Evolutionary conservation across 2,888 invertebrate species (phyloP).

Genomic region (Megastigmus dorsalis): DNA sequence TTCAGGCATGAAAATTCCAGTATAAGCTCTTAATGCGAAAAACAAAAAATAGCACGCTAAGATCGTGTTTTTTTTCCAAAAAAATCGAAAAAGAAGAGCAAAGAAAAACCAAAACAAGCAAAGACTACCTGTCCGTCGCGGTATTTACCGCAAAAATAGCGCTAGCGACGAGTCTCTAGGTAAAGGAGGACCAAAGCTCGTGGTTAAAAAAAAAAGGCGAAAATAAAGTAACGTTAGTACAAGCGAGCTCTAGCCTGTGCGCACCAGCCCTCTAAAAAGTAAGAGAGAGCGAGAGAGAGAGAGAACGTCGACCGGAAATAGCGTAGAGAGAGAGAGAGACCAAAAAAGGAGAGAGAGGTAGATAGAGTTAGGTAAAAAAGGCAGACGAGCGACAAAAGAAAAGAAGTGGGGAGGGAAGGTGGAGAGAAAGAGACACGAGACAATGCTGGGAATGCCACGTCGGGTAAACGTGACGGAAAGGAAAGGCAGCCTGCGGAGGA

Average conservation of each 20-base stretch:
- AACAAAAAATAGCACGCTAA: too few relatives aligned
- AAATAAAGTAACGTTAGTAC: slow-evolving; percentile 33
- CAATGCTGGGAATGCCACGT: slow-evolving; percentile 53
- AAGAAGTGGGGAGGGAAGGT: too few relatives aligned
- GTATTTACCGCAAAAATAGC: slow-evolving; percentile 46
- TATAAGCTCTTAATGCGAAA: too few relatives aligned
- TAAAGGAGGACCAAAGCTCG: neutral
- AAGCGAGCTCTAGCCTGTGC: too few relatives aligned
- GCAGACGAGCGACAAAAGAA: slow-evolving; percentile 18
- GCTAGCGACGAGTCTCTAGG: slow-evolving; percentile 25
- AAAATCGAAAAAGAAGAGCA: too few relatives aligned
- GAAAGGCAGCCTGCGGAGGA: slow-evolving; percentile 49
- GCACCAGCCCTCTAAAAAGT: neutral
- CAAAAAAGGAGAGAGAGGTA: slow-evolving; percentile 31
- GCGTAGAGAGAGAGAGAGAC: slow-evolving; percentile 43
- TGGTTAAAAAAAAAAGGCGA: slow-evolving; percentile 17
- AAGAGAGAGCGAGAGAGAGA: neutral
- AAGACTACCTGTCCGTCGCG: neutral
- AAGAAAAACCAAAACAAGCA: neutral
- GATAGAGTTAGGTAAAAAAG: neutral
- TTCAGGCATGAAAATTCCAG: too few relatives aligned
- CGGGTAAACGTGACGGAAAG: slow-evolving; percentile 56
- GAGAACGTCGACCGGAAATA: slow-evolving; percentile 30
- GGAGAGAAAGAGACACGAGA: too few relatives aligned
- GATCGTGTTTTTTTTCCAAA: too few relatives aligned